Evolutionary conservation across 2,113 vertebrate genomes (phyloP).

Genomic region (Sebastes schlegelii): DNA sequence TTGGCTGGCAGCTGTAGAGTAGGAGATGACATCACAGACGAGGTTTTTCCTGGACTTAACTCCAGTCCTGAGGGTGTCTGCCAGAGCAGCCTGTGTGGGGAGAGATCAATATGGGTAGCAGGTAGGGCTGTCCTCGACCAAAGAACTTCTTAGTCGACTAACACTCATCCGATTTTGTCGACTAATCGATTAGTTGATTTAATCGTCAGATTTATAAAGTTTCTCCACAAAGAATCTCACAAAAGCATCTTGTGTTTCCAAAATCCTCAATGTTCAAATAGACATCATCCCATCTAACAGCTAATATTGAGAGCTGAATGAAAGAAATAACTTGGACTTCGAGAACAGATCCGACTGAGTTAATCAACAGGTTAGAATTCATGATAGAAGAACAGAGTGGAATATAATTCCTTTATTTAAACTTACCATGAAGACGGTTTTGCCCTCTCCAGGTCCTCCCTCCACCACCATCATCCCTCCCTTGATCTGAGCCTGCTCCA

Average conservation of each 20-base stretch:
- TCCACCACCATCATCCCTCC: slow-evolving; percentile 85
- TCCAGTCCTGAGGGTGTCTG: slow-evolving; percentile 73
- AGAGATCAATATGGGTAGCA: neutral
- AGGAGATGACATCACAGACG: slow-evolving; percentile 83
- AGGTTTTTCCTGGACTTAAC: slow-evolving; percentile 52
- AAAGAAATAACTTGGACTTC: neutral
- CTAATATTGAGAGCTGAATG: neutral
- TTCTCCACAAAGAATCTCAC: too few relatives aligned
- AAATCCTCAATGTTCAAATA: too few relatives aligned
- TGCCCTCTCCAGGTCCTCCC: slow-evolving; percentile 86
- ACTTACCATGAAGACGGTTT: slow-evolving; percentile 86
- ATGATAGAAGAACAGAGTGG: neutral
- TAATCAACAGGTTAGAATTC: neutral
- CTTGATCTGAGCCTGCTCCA: slow-evolving; percentile 71
- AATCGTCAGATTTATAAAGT: too few relatives aligned
- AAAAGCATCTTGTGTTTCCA: too few relatives aligned
- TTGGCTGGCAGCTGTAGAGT: slow-evolving; percentile 87
- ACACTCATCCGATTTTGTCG: too few relatives aligned
- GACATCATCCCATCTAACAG: neutral
- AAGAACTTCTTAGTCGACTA: too few relatives aligned
- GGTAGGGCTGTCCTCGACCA: too few relatives aligned
- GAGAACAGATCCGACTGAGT: neutral
- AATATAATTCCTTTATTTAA: neutral
- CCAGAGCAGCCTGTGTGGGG: slow-evolving; percentile 79
- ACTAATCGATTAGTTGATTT: too few relatives aligned